Percentiles rank a stretch among this genome's conserved stretches.
These are phyloP conservation scores for Cisticola juncidis DNA, from an alignment of 2,113 vertebrate species.

Conservation along the genomic window DNA sequence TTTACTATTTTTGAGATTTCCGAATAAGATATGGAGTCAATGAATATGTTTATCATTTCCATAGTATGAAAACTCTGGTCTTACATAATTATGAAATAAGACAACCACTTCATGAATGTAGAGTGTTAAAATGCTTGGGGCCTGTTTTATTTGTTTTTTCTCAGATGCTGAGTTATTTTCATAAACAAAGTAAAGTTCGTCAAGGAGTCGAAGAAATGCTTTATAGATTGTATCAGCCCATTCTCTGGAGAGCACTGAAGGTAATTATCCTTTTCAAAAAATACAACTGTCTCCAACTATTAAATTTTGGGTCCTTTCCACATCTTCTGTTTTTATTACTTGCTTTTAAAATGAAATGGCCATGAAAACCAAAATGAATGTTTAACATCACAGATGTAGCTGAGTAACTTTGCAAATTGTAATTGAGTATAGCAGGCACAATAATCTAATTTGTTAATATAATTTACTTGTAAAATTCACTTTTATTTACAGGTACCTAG, in stretches of 20 bases:
- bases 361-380: not conserved
- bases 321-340: not conserved
- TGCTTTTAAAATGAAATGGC: not conserved
- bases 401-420: not conserved
- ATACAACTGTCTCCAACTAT: not conserved
- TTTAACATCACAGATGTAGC: not conserved
- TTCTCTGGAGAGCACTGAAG: constrained; percentile 93
- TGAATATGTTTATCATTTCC: not conserved
- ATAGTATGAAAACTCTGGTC: not conserved
- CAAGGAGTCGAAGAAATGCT: constrained; percentile 90
- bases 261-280: constrained; percentile 49
- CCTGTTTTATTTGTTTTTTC: not conserved
- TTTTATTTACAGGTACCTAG: not conserved
- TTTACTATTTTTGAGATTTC: not conserved
- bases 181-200: constrained; percentile 83
- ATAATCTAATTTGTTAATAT: not conserved
- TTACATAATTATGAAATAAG: not conserved
- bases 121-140: not conserved
- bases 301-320: not conserved
- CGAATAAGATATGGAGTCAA: not conserved
- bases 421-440: not conserved
- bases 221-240: constrained; percentile 85
- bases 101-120: not conserved
- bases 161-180: constrained; percentile 89
- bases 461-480: not conserved